phyloP scores from a whole-genome alignment of 2,797 vertebrate genomes.

The Tokudaia tokunoshimensis region DNA sequence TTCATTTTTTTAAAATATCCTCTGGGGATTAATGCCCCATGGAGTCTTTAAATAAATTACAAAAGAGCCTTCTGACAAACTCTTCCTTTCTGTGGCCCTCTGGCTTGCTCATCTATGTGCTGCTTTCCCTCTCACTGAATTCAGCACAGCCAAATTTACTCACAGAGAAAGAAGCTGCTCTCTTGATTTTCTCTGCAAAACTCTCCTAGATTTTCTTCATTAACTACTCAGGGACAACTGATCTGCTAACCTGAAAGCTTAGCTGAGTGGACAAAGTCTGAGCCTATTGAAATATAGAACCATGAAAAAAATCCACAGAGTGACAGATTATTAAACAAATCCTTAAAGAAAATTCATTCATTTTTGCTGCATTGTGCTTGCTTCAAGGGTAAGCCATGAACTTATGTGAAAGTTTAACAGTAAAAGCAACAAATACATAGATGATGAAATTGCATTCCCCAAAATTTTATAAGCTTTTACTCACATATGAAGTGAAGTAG shows the following conservation, averaged over 20 bases:
- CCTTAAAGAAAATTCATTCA: conserved; percentile 37
- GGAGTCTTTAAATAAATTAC: not conserved
- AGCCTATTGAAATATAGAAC: not conserved
- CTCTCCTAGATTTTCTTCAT: not conserved
- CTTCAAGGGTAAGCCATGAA: conserved; percentile 18
- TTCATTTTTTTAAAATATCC: not conserved
- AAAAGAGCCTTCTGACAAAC: not conserved
- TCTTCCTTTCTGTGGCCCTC: not conserved
- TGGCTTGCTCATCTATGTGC: not conserved
- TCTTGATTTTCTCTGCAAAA: not conserved
- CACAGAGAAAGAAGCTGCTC: not conserved
- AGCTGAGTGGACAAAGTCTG: not conserved
- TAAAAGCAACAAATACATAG: conserved; percentile 42
- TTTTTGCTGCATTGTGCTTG: not conserved
- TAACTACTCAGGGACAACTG: not conserved
- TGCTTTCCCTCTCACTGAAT: not conserved
- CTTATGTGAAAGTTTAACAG: conserved; percentile 2
- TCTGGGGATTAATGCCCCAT: not conserved
- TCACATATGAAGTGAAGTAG: not conserved
- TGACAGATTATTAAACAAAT: not conserved
- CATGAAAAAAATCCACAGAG: not conserved
- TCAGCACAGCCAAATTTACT: not conserved
- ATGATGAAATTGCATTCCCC: conserved; percentile 22
- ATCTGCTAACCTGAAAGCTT: not conserved
- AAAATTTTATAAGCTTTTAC: not conserved